A percentile compares a stretch with the other conserved stretches of the same genome.
phyloP scores from a whole-genome alignment of 2,888 invertebrate species.

The Amphipoea oculea region DNA sequence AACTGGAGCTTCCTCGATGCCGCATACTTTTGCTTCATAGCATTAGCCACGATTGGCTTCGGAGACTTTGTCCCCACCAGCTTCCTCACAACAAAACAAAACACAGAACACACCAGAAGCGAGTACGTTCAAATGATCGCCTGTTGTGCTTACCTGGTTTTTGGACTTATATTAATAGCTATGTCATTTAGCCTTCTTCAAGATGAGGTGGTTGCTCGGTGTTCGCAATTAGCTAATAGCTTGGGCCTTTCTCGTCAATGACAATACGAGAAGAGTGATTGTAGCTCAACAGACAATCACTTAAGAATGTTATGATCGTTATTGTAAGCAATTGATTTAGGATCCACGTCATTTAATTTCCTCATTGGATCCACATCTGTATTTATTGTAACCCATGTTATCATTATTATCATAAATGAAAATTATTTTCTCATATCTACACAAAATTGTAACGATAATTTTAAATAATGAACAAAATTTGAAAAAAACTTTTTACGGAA shows the following conservation, averaged over 20 bases:
- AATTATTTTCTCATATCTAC: constrained; percentile 83
- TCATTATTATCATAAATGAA: constrained; percentile 75
- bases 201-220: constrained; percentile 94
- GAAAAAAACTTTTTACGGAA: constrained; percentile 84
- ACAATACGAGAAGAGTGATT: constrained; percentile 89
- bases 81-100: constrained; percentile 86
- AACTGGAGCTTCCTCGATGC: constrained; percentile 95
- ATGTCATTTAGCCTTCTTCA: constrained; percentile 96
- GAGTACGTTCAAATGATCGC: constrained; percentile 94
- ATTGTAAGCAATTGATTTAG: constrained; percentile 76
- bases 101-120: constrained; percentile 83
- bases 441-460: constrained; percentile 72
- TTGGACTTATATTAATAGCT: constrained; percentile 95
- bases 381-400: constrained; percentile 75
- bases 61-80: constrained; percentile 94
- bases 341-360: constrained; percentile 71
- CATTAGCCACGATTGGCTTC: constrained; percentile 95
- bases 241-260: constrained; percentile 92
- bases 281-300: constrained; percentile 86
- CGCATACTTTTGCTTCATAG: constrained; percentile 96
- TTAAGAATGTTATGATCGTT: constrained; percentile 89
- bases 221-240: constrained; percentile 93
- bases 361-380: constrained; percentile 72
- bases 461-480: constrained; percentile 71
- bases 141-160: constrained; percentile 94